phyloP scores from a whole-genome alignment of 2,888 invertebrate genomes.

The Monochamus alternatus region DNA sequence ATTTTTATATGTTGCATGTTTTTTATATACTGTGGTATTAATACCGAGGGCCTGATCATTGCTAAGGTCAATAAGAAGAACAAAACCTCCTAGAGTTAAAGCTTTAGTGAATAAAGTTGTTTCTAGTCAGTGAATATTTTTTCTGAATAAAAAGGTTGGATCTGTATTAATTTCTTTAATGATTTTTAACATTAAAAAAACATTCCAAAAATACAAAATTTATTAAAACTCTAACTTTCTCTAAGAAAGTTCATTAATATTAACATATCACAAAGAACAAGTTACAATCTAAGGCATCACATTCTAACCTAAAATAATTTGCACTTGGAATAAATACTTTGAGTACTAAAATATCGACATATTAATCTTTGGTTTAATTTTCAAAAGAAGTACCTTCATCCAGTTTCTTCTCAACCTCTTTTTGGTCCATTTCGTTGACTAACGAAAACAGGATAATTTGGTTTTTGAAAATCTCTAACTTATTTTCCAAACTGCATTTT shows the following conservation, averaged over 20 bases:
- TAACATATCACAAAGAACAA: conserved; percentile 2
- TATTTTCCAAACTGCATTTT: conserved; percentile 41
- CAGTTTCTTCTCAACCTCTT: conserved; percentile 45
- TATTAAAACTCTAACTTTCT: conserved; percentile 15
- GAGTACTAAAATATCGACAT: not conserved
- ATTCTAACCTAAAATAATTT: conserved; percentile 26
- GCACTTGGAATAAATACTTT: conserved; percentile 25
- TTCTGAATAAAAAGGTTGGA: conserved; percentile 4
- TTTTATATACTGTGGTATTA: conserved; percentile 75
- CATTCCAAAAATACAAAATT: conserved; percentile 10
- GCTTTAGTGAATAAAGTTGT: not conserved
- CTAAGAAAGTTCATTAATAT: conserved; percentile 5
- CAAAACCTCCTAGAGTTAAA: conserved; percentile 41
- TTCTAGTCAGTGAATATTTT: conserved; percentile 12
- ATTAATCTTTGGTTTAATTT: conserved; percentile 23
- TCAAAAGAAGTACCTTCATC: not conserved
- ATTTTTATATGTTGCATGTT: conserved; percentile 74
- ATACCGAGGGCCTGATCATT: conserved; percentile 73
- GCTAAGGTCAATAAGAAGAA: conserved; percentile 65
- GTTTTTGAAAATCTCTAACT: conserved; percentile 47
- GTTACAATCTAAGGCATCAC: conserved; percentile 5
- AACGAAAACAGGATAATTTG: conserved; percentile 49
- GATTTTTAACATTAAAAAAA: not conserved
- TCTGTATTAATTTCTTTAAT: no score
- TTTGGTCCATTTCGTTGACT: conserved; percentile 48